phyloP scores from a whole-genome alignment of 2,113 vertebrate genomes.

The Erinaceus europaeus region DNA sequence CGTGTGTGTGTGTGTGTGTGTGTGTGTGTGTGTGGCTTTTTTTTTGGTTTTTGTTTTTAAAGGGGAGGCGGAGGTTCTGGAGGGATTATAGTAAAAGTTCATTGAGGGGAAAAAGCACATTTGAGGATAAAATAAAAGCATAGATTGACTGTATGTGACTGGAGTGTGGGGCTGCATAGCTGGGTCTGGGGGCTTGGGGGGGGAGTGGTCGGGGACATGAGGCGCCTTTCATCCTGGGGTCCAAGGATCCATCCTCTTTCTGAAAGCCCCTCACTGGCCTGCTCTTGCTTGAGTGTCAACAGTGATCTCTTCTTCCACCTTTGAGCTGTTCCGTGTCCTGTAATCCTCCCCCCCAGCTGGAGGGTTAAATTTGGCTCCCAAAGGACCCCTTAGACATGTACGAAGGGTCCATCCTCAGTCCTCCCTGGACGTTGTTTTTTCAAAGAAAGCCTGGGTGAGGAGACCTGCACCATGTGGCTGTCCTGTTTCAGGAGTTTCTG shows the following conservation, averaged over 20 bases:
- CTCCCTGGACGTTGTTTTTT: not conserved
- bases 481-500: too few species aligned
- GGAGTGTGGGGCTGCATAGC: not conserved
- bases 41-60: slow-evolving; percentile 57
- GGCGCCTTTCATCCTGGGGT: not conserved
- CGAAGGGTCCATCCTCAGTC: not conserved
- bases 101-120: slow-evolving; percentile 71
- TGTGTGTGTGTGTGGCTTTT: too few species aligned
- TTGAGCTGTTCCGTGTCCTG: too few species aligned
- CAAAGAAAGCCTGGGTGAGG: not conserved
- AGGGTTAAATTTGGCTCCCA: too few species aligned
- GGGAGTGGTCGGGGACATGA: not conserved
- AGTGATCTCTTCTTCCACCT: too few species aligned
- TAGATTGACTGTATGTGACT: slow-evolving; percentile 68
- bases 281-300: too few species aligned
- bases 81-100: slow-evolving; percentile 67
- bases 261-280: too few species aligned
- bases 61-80: slow-evolving; percentile 63
- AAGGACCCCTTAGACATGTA: too few species aligned
- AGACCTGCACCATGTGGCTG: not conserved
- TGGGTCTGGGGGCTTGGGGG: not conserved
- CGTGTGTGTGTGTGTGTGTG: not conserved
- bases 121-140: slow-evolving; percentile 77
- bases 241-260: too few species aligned
- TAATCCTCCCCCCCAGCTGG: too few species aligned